A percentile compares a stretch with the other conserved stretches of the same genome.
Conservation (phyloP, 64 coral and sea anemone species). For the Stichodactyla mertensii region DNA sequence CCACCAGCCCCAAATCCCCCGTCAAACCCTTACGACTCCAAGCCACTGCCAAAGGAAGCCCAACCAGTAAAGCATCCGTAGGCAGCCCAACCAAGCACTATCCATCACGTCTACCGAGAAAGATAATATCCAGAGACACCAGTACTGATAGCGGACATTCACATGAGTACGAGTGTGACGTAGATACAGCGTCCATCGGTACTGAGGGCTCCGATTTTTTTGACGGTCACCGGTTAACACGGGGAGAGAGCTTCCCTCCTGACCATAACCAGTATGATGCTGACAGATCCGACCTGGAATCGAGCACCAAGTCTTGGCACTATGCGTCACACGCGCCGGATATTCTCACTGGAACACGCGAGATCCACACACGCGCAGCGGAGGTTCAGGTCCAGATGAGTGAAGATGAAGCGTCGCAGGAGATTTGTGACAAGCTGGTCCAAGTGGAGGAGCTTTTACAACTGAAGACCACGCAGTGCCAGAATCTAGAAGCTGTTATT, state of each 20-base stretch:
- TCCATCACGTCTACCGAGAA: conserved; percentile 4
- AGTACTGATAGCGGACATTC: conserved; percentile 15
- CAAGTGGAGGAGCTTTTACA: neutral
- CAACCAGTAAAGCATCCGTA: neutral
- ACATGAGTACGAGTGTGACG: neutral
- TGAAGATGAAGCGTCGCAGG: neutral
- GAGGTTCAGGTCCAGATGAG: conserved; percentile 26
- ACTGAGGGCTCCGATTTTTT: neutral
- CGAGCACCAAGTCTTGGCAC: conserved; percentile 13
- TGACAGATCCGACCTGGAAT: conserved; percentile 17
- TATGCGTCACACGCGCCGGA: conserved; percentile 3
- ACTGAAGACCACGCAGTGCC: neutral
- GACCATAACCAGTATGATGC: conserved; percentile 17
- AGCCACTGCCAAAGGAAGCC: neutral
- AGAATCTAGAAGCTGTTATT: conserved; percentile 1
- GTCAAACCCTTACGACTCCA: neutral
- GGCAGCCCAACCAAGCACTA: neutral
- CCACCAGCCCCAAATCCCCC: neutral
- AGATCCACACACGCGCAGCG: neutral
- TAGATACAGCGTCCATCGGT: neutral
- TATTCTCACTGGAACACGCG: conserved; percentile 15
- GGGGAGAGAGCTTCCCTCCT: neutral
- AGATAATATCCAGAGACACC: conserved; percentile 7
- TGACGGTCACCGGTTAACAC: neutral
- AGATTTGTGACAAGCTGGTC: conserved; percentile 2